Evolutionary conservation across 2,113 vertebrate genomes (phyloP).

Genomic region (Strigops habroptila): DNA sequence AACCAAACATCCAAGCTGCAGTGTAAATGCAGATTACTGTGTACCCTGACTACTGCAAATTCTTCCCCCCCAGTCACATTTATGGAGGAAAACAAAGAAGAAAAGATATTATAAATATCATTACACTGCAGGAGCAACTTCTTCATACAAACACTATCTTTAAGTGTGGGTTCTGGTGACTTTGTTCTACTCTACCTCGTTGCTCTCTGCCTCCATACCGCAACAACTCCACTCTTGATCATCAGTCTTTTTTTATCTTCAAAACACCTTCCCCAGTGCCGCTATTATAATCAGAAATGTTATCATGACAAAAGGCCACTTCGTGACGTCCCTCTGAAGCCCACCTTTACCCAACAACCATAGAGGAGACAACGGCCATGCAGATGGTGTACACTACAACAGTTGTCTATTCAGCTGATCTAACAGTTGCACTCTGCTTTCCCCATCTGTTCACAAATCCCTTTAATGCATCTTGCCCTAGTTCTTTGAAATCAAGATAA

Average conservation of each 20-base stretch:
- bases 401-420: not conserved
- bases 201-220: not conserved
- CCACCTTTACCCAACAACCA: not conserved
- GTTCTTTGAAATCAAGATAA: not conserved
- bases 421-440: not conserved
- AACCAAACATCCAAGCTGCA: not conserved
- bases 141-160: not conserved
- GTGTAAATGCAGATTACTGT: not conserved
- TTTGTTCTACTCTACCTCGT: not conserved
- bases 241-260: not conserved
- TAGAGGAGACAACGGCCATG: not conserved
- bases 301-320: not conserved
- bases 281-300: accelerated
- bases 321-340: not conserved
- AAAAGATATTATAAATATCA: not conserved
- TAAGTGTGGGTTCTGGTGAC: not conserved
- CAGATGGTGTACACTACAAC: not conserved
- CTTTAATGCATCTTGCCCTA: not conserved
- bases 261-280: not conserved
- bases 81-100: not conserved
- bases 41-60: not conserved
- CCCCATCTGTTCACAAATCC: conserved; percentile 19
- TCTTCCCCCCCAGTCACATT: not conserved
- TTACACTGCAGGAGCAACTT: not conserved
- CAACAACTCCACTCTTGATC: not conserved